phyloP scores from a whole-genome alignment of 2,113 vertebrate genomes.

The Noturus placidus region DNA sequence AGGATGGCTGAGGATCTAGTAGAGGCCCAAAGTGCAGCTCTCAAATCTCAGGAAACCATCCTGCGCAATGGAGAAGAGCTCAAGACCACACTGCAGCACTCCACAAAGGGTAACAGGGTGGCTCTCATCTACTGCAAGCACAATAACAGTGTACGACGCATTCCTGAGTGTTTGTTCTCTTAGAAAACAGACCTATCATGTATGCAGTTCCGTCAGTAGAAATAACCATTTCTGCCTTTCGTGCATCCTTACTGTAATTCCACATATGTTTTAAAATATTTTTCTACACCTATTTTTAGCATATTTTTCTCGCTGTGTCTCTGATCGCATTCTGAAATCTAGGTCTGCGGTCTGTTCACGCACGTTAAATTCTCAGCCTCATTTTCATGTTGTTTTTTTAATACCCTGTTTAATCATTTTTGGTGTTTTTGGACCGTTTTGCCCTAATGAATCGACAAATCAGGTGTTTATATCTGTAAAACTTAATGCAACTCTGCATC shows the following conservation, averaged over 20 bases:
- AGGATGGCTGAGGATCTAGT: conserved; percentile 71
- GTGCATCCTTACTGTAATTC: neutral
- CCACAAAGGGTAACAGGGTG: conserved; percentile 68
- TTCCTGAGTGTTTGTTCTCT: neutral
- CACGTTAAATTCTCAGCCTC: neutral
- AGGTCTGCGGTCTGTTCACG: neutral
- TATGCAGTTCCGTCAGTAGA: neutral
- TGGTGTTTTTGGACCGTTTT: neutral
- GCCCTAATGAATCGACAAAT: neutral
- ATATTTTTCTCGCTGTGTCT: neutral
- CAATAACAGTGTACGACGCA: neutral
- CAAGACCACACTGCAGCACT: conserved; percentile 70
- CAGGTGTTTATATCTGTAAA: neutral
- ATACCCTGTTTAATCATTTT: neutral
- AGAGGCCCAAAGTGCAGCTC: conserved; percentile 69
- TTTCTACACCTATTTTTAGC: neutral
- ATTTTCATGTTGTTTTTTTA: neutral
- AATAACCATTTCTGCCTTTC: neutral
- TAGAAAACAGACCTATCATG: neutral
- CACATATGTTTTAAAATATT: neutral
- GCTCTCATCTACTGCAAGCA: neutral
- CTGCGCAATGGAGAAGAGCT: conserved; percentile 76
- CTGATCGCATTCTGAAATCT: neutral
- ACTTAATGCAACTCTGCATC: no score
- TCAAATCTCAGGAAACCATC: conserved; percentile 74